Conservation (phyloP, 1,140 invertebrate species). For the Tetranychus urticae region DNA sequence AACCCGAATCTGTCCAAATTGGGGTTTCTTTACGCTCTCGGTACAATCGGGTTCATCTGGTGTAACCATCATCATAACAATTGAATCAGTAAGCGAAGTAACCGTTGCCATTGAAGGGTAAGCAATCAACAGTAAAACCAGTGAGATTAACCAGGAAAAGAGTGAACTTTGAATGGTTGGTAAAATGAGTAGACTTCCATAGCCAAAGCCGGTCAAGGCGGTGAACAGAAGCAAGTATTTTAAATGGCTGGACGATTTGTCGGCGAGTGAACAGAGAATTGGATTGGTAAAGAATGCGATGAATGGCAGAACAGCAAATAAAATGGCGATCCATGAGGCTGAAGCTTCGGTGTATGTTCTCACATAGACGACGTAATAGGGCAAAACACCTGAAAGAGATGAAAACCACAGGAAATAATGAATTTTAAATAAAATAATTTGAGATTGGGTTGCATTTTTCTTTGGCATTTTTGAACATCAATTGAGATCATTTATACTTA, state of each 20-base stretch:
- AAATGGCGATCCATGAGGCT: conserved; percentile 16
- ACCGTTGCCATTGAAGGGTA: conserved; percentile 6
- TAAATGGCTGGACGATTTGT: conserved; percentile 17
- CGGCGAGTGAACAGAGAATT: conserved; percentile 18
- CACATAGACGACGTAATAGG: conserved; percentile 18
- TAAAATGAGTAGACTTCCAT: conserved; percentile 2
- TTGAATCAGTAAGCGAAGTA: conserved; percentile 6
- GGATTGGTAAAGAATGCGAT: conserved; percentile 18
- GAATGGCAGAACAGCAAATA: conserved; percentile 20
- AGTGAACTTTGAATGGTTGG: not conserved
- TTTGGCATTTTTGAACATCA: too few relatives aligned
- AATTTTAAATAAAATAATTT: not conserved
- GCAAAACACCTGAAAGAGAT: conserved; percentile 18
- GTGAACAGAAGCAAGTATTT: conserved; percentile 12
- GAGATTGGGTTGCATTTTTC: too few relatives aligned
- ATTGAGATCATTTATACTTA: too few relatives aligned
- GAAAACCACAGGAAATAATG: conserved; percentile 9
- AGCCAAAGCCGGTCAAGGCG: conserved; percentile 8
- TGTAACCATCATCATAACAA: conserved; percentile 1
- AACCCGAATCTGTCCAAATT: conserved; percentile 25
- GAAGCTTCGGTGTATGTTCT: conserved; percentile 17
- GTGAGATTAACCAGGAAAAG: conserved; percentile 1
- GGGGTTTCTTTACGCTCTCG: not conserved
- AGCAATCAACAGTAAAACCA: conserved; percentile 3
- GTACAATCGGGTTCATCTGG: not conserved